Conservation (phyloP, 2,113 vertebrate genomes). For the Corythoichthys intestinalis region DNA sequence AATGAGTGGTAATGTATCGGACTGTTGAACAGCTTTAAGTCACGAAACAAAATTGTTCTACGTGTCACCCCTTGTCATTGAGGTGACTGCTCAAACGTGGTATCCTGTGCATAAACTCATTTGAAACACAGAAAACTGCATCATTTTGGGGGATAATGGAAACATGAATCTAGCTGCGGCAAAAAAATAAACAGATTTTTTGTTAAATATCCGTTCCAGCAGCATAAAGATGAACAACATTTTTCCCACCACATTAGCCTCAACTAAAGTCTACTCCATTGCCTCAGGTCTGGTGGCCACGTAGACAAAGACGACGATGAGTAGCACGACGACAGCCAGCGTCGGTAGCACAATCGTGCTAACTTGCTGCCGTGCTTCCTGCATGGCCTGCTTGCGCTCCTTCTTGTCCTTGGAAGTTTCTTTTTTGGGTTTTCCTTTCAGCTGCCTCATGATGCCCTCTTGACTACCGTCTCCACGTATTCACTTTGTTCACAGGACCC, state of each 20-base stretch:
- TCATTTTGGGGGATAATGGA: not conserved
- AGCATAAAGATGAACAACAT: not conserved
- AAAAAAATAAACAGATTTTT: too few species aligned
- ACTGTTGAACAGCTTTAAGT: conserved; percentile 14
- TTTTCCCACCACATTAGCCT: not conserved
- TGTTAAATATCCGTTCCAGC: not conserved
- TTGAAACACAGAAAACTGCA: conserved; percentile 42
- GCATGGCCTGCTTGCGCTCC: conserved; percentile 95
- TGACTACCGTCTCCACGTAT: not conserved
- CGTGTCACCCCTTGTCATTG: not conserved
- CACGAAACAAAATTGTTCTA: not conserved
- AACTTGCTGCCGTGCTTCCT: conserved; percentile 92
- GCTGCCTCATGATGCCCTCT: conserved; percentile 85
- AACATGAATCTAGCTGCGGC: not conserved
- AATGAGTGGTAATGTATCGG: conserved; percentile 6
- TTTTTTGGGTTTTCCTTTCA: conserved; percentile 96
- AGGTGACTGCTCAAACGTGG: conserved; percentile 20
- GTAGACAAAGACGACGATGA: conserved; percentile 93
- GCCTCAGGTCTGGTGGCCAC: conserved; percentile 87
- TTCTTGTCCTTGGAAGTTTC: conserved; percentile 96
- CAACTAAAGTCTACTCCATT: conserved; percentile 67
- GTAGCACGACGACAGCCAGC: conserved; percentile 79
- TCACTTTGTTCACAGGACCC: conserved; percentile 23
- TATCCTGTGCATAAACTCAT: conserved; percentile 30
- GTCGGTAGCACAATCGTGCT: conserved; percentile 90